Conservation (phyloP, 2,113 vertebrate species). For the Callaeas wilsoni region DNA sequence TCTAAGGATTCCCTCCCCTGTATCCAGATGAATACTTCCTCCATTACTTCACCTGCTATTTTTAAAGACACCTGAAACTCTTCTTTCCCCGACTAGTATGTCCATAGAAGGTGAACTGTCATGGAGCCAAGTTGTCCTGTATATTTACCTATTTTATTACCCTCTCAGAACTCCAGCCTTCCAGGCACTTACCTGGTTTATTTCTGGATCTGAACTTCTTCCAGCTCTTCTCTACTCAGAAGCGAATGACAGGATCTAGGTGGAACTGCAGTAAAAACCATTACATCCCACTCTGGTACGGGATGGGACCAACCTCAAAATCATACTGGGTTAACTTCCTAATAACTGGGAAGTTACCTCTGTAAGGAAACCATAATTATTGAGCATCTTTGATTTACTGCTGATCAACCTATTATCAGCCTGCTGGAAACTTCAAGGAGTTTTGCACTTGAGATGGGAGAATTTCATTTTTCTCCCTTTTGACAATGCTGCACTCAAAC, state of each 20-base stretch:
- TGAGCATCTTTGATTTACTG: not conserved
- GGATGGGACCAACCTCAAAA: not conserved
- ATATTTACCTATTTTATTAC: not conserved
- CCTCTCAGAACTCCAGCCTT: not conserved
- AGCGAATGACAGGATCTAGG: not conserved
- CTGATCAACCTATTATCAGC: not conserved
- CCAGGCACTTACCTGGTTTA: not conserved
- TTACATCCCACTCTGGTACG: rapidly evolving
- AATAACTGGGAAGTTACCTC: not conserved
- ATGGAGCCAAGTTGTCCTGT: not conserved
- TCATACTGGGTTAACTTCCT: not conserved
- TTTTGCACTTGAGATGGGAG: not conserved
- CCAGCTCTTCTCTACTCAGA: not conserved
- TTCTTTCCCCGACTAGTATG: not conserved
- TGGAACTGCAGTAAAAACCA: not conserved
- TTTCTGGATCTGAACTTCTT: not conserved
- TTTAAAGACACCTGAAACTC: constrained; percentile 15
- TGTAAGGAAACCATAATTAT: not conserved
- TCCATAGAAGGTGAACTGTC: not conserved
- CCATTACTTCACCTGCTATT: not conserved
- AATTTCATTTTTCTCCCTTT: not conserved
- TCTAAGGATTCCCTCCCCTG: not conserved
- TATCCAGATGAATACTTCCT: not conserved
- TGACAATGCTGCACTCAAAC: not conserved
- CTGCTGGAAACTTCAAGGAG: not conserved